Conservation (phyloP, 2,797 vertebrate species). For the Loris lydekkerianus region DNA sequence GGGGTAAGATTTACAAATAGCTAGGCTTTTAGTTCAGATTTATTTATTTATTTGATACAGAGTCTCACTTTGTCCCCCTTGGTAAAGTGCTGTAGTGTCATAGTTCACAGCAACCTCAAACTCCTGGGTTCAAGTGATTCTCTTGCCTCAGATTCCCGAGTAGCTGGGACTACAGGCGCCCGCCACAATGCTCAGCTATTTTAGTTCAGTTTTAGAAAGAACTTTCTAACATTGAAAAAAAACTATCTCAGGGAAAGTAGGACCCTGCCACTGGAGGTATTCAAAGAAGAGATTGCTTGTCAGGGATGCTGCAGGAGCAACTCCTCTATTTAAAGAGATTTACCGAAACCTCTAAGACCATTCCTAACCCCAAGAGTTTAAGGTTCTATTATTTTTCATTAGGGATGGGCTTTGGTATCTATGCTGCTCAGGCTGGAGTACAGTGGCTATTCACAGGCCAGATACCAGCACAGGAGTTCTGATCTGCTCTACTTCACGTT, state of each 20-base stretch:
- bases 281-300: not conserved
- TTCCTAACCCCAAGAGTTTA: not conserved
- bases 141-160: no score
- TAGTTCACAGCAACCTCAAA: no score
- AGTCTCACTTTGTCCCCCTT: no score
- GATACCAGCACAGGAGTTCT: not conserved
- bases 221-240: not conserved
- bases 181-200: not conserved
- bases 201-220: not conserved
- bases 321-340: not conserved
- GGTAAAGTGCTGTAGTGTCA: no score
- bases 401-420: not conserved
- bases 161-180: no score
- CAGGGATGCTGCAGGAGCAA: not conserved
- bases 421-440: not conserved
- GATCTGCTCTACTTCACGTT: no score
- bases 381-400: not conserved
- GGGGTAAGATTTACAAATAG: not conserved
- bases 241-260: not conserved
- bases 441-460: not conserved
- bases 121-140: no score
- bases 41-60: no score
- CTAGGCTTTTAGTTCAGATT: not conserved
- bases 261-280: not conserved
- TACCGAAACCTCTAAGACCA: not conserved